Evolutionary conservation across 2,113 vertebrate genomes (phyloP).

Genomic region (Rhinoderma darwinii): DNA sequence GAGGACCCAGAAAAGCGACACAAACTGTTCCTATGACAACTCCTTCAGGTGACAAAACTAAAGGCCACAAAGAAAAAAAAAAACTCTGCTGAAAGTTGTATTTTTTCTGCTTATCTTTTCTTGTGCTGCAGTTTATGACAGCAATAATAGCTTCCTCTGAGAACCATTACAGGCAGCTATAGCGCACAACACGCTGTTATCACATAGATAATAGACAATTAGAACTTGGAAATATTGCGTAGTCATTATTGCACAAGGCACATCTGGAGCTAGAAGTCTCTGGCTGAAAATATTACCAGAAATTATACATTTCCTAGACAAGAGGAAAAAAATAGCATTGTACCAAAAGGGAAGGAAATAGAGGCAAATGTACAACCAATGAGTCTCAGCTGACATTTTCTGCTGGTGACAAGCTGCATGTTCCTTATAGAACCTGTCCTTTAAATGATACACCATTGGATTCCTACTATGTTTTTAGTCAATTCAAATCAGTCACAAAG

Average conservation of each 20-base stretch:
- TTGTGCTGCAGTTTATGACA: conserved; percentile 57
- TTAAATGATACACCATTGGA: conserved; percentile 35
- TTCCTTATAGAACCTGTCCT: conserved; percentile 36
- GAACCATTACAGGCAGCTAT: conserved; percentile 42
- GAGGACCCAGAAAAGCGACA: conserved; percentile 12
- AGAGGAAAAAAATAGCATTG: background rate
- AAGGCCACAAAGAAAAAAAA: conserved; percentile 49
- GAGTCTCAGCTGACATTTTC: conserved; percentile 38
- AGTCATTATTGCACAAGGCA: conserved; percentile 38
- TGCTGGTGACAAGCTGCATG: conserved; percentile 1
- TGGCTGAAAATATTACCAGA: conserved; percentile 40
- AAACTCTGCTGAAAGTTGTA: conserved; percentile 9
- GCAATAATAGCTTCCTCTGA: conserved; percentile 57
- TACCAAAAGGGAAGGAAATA: background rate
- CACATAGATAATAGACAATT: conserved; percentile 52
- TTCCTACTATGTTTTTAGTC: conserved; percentile 26
- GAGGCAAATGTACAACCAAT: background rate
- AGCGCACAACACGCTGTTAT: conserved; percentile 46
- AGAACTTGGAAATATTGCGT: conserved; percentile 46
- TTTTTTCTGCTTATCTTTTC: conserved; percentile 50
- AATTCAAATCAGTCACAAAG: conserved; percentile 46
- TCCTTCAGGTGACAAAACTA: conserved; percentile 47
- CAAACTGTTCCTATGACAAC: conserved; percentile 44
- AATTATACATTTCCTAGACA: background rate
- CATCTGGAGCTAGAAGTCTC: conserved; percentile 30